Conservation (phyloP, 2,797 vertebrate species). For the Clarias laeviceps region DNA sequence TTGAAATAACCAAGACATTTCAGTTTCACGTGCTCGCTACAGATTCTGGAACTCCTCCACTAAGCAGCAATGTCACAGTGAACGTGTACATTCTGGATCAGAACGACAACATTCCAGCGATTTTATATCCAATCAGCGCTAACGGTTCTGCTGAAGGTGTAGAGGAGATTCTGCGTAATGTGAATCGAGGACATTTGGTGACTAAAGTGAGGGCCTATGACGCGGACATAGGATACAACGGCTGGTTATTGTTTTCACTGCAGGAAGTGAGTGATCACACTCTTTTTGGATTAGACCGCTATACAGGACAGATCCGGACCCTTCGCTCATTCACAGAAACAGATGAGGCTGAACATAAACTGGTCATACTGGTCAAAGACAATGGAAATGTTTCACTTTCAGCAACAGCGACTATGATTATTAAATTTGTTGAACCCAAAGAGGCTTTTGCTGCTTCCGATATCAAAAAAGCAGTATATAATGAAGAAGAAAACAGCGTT, state of each 20-base stretch:
- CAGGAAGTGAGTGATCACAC: conserved; percentile 40
- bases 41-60: conserved; percentile 22
- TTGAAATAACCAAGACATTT: conserved; percentile 68
- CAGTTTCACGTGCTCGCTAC: conserved; percentile 17
- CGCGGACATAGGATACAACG: conserved; percentile 59
- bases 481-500: no score
- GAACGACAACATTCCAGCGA: conserved; percentile 43
- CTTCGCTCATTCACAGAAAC: no score
- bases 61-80: conserved; percentile 36
- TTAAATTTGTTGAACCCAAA: conserved; percentile 66
- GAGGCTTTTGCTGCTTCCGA: conserved; percentile 66
- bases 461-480: conserved; percentile 33
- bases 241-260: conserved; percentile 63
- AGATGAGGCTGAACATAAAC: conserved; percentile 62
- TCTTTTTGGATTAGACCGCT: conserved; percentile 24
- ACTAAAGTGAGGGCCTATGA: no score
- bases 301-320: no score
- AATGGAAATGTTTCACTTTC: conserved; percentile 65
- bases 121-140: conserved; percentile 25
- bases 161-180: conserved; percentile 54
- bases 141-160: not conserved
- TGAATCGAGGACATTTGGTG: conserved; percentile 50
- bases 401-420: conserved; percentile 62
- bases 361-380: conserved; percentile 62
- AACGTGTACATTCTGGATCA: conserved; percentile 44